Evolutionary conservation across 2,113 vertebrate genomes (phyloP).

Genomic region (Sphyrna mokarran): DNA sequence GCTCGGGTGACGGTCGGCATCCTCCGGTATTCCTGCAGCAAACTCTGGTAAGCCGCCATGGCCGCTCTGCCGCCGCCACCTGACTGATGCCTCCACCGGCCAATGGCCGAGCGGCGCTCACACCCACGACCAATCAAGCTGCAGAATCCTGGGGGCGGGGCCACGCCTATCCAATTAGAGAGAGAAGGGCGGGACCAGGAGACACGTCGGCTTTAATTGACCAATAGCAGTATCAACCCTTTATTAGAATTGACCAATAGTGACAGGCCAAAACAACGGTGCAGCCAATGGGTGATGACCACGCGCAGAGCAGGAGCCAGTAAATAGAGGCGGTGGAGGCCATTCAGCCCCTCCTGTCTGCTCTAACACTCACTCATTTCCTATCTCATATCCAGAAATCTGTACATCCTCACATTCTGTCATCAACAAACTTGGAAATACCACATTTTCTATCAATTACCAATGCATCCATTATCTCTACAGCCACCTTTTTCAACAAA

Average conservation of each 20-base stretch:
- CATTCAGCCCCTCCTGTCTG: background rate
- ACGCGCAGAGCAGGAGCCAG: background rate
- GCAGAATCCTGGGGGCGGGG: background rate
- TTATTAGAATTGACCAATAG: background rate
- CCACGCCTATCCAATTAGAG: background rate
- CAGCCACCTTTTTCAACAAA: too few relatives aligned
- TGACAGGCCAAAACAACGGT: background rate
- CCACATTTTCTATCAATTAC: too few relatives aligned
- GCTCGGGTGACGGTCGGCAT: constrained; percentile 87
- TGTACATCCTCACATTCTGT: too few relatives aligned
- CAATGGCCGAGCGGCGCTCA: background rate
- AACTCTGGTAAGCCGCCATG: constrained; percentile 51
- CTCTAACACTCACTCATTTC: too few relatives aligned
- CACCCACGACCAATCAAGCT: background rate
- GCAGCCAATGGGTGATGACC: background rate
- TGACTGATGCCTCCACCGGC: background rate
- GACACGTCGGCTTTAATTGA: background rate
- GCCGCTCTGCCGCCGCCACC: background rate
- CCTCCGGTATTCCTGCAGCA: constrained; percentile 87
- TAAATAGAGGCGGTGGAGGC: too few relatives aligned
- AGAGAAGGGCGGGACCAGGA: background rate
- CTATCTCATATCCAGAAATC: too few relatives aligned
- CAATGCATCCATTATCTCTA: too few relatives aligned
- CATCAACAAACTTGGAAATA: too few relatives aligned
- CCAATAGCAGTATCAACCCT: background rate